Percentiles rank a stretch among this genome's conserved stretches.
Conservation (phyloP, 2,797 vertebrate genomes). For the Callimico goeldii region DNA sequence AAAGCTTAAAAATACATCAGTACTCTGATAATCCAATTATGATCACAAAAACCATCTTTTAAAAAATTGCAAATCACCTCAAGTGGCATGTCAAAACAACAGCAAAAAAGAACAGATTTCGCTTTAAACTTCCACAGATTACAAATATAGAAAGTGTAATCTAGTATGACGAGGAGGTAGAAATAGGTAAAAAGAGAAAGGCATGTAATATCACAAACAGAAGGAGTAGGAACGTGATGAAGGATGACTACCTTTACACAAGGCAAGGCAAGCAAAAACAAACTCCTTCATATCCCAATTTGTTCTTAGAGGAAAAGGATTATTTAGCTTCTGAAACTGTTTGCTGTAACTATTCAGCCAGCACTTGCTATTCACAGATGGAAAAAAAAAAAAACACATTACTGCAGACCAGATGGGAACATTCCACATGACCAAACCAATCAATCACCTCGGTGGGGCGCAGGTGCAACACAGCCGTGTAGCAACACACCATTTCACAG, state of each 20-base stretch:
- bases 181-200: conserved; percentile 40
- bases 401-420: conserved; percentile 99
- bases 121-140: conserved; percentile 42
- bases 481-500: conserved; percentile 99
- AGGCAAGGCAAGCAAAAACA: conserved; percentile 62
- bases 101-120: conserved; percentile 42
- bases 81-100: conserved; percentile 59
- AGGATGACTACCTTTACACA: conserved; percentile 43
- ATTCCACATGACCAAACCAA: conserved; percentile 99
- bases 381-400: conserved; percentile 89
- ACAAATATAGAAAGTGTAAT: conserved; percentile 54
- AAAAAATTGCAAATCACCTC: conserved; percentile 54
- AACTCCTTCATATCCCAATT: conserved; percentile 75
- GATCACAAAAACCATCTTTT: conserved; percentile 72
- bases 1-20: conserved; percentile 82
- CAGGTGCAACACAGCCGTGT: conserved; percentile 99
- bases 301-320: conserved; percentile 79
- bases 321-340: conserved; percentile 87
- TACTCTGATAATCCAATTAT: conserved; percentile 85
- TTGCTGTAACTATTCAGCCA: conserved; percentile 89
- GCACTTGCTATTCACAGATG: conserved; percentile 89
- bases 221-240: neutral
- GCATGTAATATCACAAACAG: neutral
- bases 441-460: conserved; percentile 99
- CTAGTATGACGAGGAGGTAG: neutral